Conservation (phyloP, 2,888 invertebrate species). For the Timema podura region DNA sequence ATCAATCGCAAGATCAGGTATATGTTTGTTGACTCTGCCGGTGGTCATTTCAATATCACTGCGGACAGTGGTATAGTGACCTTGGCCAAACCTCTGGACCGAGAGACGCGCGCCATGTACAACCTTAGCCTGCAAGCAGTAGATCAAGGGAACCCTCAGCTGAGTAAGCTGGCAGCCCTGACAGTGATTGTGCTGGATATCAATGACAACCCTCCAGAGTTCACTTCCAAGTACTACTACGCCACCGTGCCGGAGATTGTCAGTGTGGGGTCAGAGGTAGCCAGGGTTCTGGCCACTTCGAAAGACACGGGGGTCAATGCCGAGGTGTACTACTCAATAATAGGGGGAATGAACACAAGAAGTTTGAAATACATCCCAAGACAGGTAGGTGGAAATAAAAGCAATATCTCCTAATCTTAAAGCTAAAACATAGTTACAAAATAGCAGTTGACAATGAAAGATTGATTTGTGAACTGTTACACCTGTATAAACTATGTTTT, state of each 20-base stretch:
- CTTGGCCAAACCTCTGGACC: constrained; percentile 75
- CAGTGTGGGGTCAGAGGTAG: constrained; percentile 73
- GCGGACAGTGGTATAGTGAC: constrained; percentile 81
- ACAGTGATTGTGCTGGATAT: constrained; percentile 85
- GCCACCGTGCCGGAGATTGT: constrained; percentile 74
- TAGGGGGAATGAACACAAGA: constrained; percentile 86
- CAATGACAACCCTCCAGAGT: constrained; percentile 95
- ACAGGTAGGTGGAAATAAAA: constrained; percentile 44
- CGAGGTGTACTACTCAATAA: constrained; percentile 81
- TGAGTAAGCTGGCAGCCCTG: constrained; percentile 63
- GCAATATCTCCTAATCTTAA: no score
- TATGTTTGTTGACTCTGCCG: constrained; percentile 65
- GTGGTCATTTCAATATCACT: constrained; percentile 73
- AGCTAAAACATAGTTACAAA: no score
- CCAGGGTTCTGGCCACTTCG: constrained; percentile 83
- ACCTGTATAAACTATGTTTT: no score
- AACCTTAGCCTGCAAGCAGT: constrained; percentile 77
- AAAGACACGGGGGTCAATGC: constrained; percentile 92
- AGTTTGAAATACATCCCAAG: constrained; percentile 70
- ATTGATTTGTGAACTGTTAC: no score
- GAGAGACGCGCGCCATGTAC: constrained; percentile 81
- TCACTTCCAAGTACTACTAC: constrained; percentile 73
- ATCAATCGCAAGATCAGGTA: constrained; percentile 82
- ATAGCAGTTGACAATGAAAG: no score
- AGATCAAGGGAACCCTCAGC: constrained; percentile 76